Evolutionary conservation across 2,888 invertebrate genomes (phyloP).

Genomic region (Zhuqinia jingwanae): DNA sequence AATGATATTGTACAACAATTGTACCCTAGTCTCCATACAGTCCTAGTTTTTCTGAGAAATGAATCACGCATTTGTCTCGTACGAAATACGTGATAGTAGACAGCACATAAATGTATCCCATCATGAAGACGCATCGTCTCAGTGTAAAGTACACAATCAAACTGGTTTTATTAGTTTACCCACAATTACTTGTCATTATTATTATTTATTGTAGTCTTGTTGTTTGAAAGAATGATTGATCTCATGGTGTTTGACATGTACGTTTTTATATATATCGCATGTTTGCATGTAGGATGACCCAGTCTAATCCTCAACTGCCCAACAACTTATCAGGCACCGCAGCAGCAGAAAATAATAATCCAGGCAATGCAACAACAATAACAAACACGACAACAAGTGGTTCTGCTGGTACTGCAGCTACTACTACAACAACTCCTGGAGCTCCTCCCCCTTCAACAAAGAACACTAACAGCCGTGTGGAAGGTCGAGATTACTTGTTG

Average conservation of each 20-base stretch:
- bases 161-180: slow-evolving; percentile 24
- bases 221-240: slow-evolving; percentile 27
- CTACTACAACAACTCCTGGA: slow-evolving; percentile 31
- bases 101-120: neutral
- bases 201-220: neutral
- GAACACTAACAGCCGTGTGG: slow-evolving; percentile 67
- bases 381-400: slow-evolving; percentile 40
- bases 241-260: slow-evolving; percentile 17
- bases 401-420: slow-evolving; percentile 1
- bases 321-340: slow-evolving; percentile 36
- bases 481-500: slow-evolving; percentile 75
- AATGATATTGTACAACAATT: too few relatives aligned
- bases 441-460: slow-evolving; percentile 31
- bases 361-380: neutral
- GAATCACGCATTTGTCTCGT: neutral
- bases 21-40: too few relatives aligned
- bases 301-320: slow-evolving; percentile 58
- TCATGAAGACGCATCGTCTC: neutral
- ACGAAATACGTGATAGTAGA: neutral
- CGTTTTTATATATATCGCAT: neutral
- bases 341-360: neutral
- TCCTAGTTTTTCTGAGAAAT: neutral
- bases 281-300: slow-evolving; percentile 66
- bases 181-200: neutral
- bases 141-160: neutral